phyloP scores from a whole-genome alignment of 2,888 invertebrate genomes.

The Prenolepis imparis region DNA sequence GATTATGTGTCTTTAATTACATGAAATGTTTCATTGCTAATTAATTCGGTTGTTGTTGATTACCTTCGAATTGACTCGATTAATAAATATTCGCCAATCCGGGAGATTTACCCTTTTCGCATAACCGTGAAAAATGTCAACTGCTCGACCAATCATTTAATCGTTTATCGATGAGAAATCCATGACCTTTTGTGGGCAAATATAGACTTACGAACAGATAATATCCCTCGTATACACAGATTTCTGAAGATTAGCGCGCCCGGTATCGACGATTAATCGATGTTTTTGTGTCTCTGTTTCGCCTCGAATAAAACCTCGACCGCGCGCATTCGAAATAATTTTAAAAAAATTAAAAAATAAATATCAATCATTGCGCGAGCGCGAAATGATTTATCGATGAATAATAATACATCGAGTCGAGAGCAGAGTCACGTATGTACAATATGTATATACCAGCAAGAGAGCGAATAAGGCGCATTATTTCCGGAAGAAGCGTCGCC shows the following conservation, averaged over 20 bases:
- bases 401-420: not conserved
- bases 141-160: slow-evolving; percentile 65
- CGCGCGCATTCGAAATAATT: not conserved
- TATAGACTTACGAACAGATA: slow-evolving; percentile 53
- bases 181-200: slow-evolving; percentile 70
- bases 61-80: not conserved
- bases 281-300: not conserved
- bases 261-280: slow-evolving; percentile 53
- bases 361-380: not conserved
- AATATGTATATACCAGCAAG: too few species aligned
- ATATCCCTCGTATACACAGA: slow-evolving; percentile 17
- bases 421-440: not conserved
- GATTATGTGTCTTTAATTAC: not conserved
- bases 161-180: slow-evolving; percentile 74
- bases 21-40: not conserved
- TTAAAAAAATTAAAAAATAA: not conserved
- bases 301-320: not conserved
- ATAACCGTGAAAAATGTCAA: slow-evolving; percentile 68
- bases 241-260: slow-evolving; percentile 58
- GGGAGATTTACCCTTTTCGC: slow-evolving; percentile 18
- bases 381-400: slow-evolving; percentile 19
- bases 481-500: slow-evolving; percentile 30
- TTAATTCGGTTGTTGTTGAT: slow-evolving; percentile 13
- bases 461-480: slow-evolving; percentile 1
- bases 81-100: slow-evolving; percentile 5